phyloP scores from a whole-genome alignment of 1,140 invertebrate species.

The Eufriesea mexicana region DNA sequence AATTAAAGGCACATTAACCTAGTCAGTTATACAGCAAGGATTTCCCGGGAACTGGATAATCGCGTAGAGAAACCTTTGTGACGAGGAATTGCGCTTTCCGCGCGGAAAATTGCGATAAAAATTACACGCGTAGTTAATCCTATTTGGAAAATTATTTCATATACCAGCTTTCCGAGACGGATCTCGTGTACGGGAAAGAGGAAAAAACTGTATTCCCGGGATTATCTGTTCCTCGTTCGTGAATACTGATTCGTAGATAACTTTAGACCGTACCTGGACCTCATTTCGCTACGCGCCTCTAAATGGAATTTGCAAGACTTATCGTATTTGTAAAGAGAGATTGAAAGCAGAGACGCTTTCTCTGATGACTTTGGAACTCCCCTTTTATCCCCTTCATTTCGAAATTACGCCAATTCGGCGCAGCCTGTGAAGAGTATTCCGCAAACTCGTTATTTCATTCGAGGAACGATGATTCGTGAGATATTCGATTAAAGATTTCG shows the following conservation, averaged over 20 bases:
- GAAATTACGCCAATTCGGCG: too few relatives aligned
- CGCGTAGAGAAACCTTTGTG: background rate
- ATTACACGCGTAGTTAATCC: background rate
- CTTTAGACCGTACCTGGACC: background rate
- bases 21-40: background rate
- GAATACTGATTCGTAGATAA: background rate
- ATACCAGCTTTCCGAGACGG: background rate
- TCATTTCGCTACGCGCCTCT: background rate
- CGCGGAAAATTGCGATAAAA: background rate
- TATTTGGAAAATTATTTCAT: background rate
- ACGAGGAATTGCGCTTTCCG: background rate
- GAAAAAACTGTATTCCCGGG: too few relatives aligned
- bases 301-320: background rate
- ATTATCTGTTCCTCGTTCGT: background rate
- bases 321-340: background rate
- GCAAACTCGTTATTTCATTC: too few relatives aligned
- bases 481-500: too few relatives aligned
- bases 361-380: background rate
- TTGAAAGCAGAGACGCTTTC: background rate
- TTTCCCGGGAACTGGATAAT: background rate
- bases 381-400: too few relatives aligned
- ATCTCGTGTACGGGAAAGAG: background rate
- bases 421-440: too few relatives aligned
- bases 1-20: background rate
- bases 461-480: too few relatives aligned